Conservation (phyloP, 2,797 vertebrate genomes). For the Paramormyrops hopkinsi region DNA sequence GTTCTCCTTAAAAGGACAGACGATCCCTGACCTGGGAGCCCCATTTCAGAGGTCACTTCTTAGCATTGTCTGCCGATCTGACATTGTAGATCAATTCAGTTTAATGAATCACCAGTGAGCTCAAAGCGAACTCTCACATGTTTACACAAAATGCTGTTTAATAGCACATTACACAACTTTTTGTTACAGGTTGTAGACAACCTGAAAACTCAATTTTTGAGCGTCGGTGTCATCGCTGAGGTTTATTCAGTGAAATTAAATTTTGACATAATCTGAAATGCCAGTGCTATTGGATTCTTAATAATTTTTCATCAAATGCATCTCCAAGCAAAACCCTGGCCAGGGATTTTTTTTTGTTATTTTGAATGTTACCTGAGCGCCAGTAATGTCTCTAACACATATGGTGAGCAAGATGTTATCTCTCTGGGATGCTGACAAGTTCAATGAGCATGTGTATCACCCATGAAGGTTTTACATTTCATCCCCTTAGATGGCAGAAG, state of each 20-base stretch:
- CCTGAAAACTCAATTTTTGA: not conserved
- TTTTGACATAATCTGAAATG: not conserved
- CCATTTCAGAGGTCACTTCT: not conserved
- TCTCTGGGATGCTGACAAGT: conserved; percentile 5
- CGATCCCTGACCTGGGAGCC: not conserved
- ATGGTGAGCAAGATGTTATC: conserved; percentile 9
- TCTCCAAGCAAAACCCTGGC: not conserved
- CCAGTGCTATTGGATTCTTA: not conserved
- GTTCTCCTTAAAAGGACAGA: not conserved
- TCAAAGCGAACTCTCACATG: not conserved
- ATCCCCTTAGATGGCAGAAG: not conserved
- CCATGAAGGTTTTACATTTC: not conserved
- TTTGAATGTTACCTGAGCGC: not conserved
- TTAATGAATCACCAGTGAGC: not conserved
- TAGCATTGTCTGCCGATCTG: not conserved
- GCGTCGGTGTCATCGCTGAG: not conserved
- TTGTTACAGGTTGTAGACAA: not conserved
- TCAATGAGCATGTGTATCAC: not conserved
- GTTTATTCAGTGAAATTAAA: not conserved
- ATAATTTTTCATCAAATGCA: not conserved
- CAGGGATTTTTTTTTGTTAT: not conserved
- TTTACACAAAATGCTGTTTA: not conserved
- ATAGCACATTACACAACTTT: not conserved
- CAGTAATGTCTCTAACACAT: not conserved
- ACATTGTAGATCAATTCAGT: not conserved